Conservation (phyloP, 2,888 invertebrate genomes). For the Catocala fraxini region DNA sequence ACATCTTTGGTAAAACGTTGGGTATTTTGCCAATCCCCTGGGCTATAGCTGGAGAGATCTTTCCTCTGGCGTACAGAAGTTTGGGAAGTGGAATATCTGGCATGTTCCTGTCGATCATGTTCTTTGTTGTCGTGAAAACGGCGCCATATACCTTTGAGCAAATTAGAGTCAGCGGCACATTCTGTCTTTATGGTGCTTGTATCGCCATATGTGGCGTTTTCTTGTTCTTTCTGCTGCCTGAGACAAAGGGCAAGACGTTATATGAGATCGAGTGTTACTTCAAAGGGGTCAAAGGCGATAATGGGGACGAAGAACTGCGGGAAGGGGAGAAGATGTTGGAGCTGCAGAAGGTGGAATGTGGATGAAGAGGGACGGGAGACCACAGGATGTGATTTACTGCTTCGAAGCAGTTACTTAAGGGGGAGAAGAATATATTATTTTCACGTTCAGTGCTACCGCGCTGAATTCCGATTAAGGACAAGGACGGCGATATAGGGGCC, state of each 20-base stretch:
- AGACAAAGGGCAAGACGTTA: conserved; percentile 90
- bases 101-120: conserved; percentile 88
- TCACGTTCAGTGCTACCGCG: conserved; percentile 30
- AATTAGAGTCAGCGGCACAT: conserved; percentile 88
- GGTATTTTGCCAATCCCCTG: conserved; percentile 91
- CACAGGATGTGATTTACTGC: conserved; percentile 69
- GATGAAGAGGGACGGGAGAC: conserved; percentile 59
- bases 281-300: conserved; percentile 61
- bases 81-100: conserved; percentile 90
- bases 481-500: neutral
- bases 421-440: conserved; percentile 26
- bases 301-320: conserved; percentile 35
- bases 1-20: conserved; percentile 87
- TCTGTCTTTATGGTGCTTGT: conserved; percentile 87
- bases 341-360: conserved; percentile 72
- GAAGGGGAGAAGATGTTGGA: conserved; percentile 79
- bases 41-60: conserved; percentile 91
- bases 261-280: conserved; percentile 90
- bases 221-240: conserved; percentile 88
- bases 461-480: neutral
- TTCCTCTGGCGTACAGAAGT: conserved; percentile 88
- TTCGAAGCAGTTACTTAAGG: conserved; percentile 41
- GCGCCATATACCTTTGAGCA: conserved; percentile 85
- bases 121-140: conserved; percentile 90
- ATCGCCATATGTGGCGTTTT: conserved; percentile 87